phyloP scores from a whole-genome alignment of 2,113 vertebrate genomes.

The Nibea albiflora region DNA sequence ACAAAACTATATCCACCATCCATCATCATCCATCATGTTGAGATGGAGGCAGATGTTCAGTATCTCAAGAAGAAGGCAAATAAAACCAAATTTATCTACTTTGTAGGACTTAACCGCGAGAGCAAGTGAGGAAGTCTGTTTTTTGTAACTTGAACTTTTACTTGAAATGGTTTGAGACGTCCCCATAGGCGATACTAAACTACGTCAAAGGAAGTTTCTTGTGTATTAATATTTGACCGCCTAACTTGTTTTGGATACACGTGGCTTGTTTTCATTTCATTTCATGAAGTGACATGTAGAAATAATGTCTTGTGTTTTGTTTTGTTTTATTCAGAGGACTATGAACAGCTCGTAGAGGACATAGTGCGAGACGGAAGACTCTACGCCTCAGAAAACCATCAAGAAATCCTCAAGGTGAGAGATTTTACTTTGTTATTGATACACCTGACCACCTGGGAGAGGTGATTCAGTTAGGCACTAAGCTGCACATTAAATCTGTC shows the following conservation, averaged over 20 bases:
- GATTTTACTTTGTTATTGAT: not conserved
- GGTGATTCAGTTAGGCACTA: slow-evolving; percentile 10
- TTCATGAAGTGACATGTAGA: not conserved
- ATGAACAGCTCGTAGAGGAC: slow-evolving; percentile 97
- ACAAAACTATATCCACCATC: not conserved
- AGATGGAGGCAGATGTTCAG: not conserved
- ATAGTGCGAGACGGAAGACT: slow-evolving; percentile 96
- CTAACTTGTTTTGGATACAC: not conserved
- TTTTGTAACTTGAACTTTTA: not conserved
- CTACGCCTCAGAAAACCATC: slow-evolving; percentile 97
- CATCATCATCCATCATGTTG: not conserved
- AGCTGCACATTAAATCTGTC: not conserved
- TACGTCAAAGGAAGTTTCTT: not conserved
- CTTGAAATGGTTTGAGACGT: not conserved
- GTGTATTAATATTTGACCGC: not conserved
- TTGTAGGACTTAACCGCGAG: not conserved
- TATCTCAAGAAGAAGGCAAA: not conserved
- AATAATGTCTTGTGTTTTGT: not conserved
- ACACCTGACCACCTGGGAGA: not conserved
- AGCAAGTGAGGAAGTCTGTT: not conserved
- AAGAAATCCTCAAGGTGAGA: slow-evolving; percentile 97
- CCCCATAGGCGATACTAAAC: not conserved
- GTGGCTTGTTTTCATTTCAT: not conserved
- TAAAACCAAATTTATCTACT: not conserved
- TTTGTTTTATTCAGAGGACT: slow-evolving; percentile 88